Evolutionary conservation across 2,888 invertebrate species (phyloP).

Genomic region (Leucophora obtusa): DNA sequence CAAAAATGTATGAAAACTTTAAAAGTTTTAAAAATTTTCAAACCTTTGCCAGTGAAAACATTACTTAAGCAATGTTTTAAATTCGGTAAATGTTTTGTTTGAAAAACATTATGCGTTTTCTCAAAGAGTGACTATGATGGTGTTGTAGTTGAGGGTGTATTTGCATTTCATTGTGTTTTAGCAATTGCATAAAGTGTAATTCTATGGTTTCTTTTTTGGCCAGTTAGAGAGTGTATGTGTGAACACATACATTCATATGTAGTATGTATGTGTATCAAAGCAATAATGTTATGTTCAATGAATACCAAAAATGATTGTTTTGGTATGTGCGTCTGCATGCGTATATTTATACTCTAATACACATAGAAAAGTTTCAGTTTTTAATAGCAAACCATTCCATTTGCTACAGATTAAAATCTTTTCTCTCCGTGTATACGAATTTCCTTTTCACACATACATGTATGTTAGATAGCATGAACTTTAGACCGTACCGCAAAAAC

Average conservation of each 20-base stretch:
- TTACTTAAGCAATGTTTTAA: no score
- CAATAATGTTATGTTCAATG: conserved; percentile 51
- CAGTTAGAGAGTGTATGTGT: not conserved
- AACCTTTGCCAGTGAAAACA: not conserved
- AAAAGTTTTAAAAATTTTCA: not conserved
- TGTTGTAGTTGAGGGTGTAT: conserved; percentile 12
- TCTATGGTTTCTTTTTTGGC: not conserved
- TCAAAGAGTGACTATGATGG: not conserved
- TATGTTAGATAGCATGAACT: no score
- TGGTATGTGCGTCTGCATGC: not conserved
- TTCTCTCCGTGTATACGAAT: no score
- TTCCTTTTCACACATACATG: no score
- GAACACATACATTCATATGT: not conserved
- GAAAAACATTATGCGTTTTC: not conserved
- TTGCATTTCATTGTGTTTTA: conserved; percentile 50
- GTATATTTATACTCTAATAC: conserved; percentile 6
- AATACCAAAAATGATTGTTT: conserved; percentile 49
- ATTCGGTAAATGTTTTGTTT: not conserved
- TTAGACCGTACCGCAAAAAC: no score
- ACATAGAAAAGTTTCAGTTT: not conserved
- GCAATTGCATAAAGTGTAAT: conserved; percentile 51
- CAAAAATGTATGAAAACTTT: not conserved
- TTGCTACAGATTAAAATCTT: not conserved
- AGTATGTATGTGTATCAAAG: not conserved
- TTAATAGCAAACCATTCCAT: not conserved